phyloP scores from a whole-genome alignment of 2,113 vertebrate species.

The Rafetus swinhoei region DNA sequence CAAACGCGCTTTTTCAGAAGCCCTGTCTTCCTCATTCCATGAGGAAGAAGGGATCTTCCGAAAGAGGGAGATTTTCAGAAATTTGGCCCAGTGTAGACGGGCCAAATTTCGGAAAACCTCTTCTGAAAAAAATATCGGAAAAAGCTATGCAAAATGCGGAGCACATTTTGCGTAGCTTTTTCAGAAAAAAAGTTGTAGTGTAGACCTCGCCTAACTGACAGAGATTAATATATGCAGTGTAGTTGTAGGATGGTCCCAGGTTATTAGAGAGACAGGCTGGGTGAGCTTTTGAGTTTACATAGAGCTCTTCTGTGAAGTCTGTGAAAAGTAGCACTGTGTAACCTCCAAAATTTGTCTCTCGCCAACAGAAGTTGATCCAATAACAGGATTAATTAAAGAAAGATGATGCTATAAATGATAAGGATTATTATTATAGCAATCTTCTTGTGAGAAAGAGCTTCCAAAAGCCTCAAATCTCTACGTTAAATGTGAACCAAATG shows the following conservation, averaged over 20 bases:
- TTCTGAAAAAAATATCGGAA: too few relatives aligned
- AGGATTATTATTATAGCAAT: background rate
- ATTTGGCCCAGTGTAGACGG: too few relatives aligned
- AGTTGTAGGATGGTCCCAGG: background rate
- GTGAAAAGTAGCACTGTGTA: background rate
- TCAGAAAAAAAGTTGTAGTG: too few relatives aligned
- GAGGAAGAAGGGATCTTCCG: too few relatives aligned
- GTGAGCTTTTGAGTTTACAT: background rate
- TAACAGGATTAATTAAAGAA: background rate
- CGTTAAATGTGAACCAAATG: slow-evolving; percentile 17
- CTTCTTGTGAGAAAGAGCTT: background rate
- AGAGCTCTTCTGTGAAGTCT: background rate
- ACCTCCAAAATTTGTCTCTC: background rate
- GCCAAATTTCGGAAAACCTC: too few relatives aligned
- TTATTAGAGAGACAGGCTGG: background rate
- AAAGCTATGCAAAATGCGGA: too few relatives aligned
- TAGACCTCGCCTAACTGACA: background rate
- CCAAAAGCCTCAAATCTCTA: background rate
- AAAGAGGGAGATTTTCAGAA: too few relatives aligned
- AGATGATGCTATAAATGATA: background rate
- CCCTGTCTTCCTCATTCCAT: too few relatives aligned
- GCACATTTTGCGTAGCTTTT: too few relatives aligned
- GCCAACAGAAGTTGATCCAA: background rate
- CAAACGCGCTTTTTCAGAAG: too few relatives aligned
- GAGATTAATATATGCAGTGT: background rate